phyloP scores from a whole-genome alignment of 2,797 vertebrate species.

The Crax fasciolata region DNA sequence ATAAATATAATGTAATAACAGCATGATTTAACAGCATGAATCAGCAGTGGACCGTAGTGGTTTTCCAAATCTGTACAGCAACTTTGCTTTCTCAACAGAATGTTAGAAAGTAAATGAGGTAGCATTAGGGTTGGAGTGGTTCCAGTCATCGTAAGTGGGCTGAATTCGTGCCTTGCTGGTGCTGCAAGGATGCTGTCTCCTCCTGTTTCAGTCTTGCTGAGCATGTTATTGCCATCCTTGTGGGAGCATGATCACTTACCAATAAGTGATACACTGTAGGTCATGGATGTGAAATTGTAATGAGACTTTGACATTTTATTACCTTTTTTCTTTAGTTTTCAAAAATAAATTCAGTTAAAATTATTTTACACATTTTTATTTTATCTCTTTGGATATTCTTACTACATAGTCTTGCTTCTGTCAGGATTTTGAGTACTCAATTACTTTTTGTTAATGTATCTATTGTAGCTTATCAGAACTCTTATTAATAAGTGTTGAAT shows the following conservation, averaged over 20 bases:
- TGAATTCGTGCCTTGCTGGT: constrained; percentile 28
- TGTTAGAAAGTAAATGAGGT: constrained; percentile 53
- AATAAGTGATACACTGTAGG: neutral
- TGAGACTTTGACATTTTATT: neutral
- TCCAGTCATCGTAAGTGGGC: constrained; percentile 44
- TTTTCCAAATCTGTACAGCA: constrained; percentile 48
- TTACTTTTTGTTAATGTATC: neutral
- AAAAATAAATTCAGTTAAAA: neutral
- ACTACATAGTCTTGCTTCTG: neutral
- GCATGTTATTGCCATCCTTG: neutral
- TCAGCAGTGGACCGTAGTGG: constrained; percentile 47
- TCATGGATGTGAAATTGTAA: neutral
- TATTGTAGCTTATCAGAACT: neutral
- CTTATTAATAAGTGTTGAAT: neutral
- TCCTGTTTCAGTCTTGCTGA: constrained; percentile 8
- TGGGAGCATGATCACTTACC: neutral
- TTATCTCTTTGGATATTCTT: neutral
- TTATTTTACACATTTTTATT: neutral
- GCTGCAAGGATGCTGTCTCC: constrained; percentile 24
- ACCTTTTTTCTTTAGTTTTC: neutral
- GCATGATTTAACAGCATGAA: constrained; percentile 66
- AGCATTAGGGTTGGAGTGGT: constrained; percentile 44
- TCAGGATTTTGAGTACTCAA: neutral
- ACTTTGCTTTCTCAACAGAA: constrained; percentile 53
- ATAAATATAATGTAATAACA: constrained; percentile 51